Percentiles rank a stretch among this genome's conserved stretches.
phyloP scores from a whole-genome alignment of 1,140 invertebrate genomes.

The Aethina tumida region DNA sequence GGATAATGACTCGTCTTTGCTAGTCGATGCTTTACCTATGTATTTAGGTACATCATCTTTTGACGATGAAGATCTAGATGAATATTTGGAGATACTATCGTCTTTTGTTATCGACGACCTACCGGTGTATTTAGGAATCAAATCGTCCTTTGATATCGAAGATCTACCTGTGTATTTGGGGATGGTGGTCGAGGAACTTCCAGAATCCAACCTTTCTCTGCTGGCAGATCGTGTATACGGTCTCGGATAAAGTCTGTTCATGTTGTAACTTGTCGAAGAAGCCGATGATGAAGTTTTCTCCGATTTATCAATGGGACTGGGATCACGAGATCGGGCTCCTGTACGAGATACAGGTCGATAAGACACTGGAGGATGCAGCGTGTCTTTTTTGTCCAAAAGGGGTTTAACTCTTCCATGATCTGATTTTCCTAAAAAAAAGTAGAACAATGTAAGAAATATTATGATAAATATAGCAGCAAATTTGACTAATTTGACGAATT shows the following conservation, averaged over 20 bases:
- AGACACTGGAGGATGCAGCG: conserved; percentile 28
- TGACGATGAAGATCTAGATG: conserved; percentile 8
- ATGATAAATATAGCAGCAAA: conserved; percentile 8
- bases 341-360: conserved; percentile 25
- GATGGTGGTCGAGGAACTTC: conserved; percentile 21
- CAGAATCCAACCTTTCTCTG: conserved; percentile 28
- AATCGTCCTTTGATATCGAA: conserved; percentile 14
- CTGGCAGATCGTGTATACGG: conserved; percentile 24
- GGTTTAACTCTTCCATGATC: conserved; percentile 21
- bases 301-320: conserved; percentile 28
- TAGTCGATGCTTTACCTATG: conserved; percentile 7
- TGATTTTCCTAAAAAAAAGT: conserved; percentile 12
- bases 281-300: conserved; percentile 23
- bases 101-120: conserved; percentile 16
- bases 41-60: conserved; percentile 17
- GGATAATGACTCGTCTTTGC: conserved; percentile 10
- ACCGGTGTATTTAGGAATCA: conserved; percentile 12
- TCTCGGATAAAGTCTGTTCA: conserved; percentile 28
- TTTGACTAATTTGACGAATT: neutral
- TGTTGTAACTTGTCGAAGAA: conserved; percentile 21
- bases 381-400: conserved; percentile 27
- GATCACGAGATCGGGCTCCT: conserved; percentile 30
- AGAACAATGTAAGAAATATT: neutral
- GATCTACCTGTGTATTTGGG: conserved; percentile 27
- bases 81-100: conserved; percentile 10